A percentile compares a stretch with the other conserved stretches of the same genome.
phyloP scores from a whole-genome alignment of 2,888 invertebrate genomes.

The Strigamia maritima region DNA sequence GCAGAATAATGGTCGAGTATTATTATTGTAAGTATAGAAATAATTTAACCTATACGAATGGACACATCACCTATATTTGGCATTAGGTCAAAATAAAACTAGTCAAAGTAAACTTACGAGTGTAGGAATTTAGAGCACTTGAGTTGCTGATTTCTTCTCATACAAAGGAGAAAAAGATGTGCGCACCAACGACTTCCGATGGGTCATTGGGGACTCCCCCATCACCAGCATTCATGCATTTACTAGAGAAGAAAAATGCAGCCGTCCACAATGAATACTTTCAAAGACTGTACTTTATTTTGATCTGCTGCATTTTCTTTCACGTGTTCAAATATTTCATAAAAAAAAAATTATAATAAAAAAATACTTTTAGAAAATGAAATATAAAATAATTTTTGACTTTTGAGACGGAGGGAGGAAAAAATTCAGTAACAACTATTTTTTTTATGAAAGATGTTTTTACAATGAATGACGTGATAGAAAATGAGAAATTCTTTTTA shows the following conservation, averaged over 20 bases:
- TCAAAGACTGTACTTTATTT: background rate
- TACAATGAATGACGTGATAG: slow-evolving; percentile 15
- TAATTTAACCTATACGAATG: background rate
- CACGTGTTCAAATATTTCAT: background rate
- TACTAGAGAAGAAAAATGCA: background rate
- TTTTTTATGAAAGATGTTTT: background rate
- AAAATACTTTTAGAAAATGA: background rate
- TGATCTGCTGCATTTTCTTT: background rate
- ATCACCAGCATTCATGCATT: slow-evolving; percentile 24
- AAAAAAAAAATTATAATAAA: background rate
- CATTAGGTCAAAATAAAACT: background rate
- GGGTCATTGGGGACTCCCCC: slow-evolving; percentile 26
- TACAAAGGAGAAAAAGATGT: background rate
- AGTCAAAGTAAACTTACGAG: background rate
- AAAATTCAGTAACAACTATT: background rate
- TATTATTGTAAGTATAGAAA: too few relatives aligned
- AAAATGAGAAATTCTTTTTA: slow-evolving; percentile 3
- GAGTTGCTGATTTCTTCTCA: background rate
- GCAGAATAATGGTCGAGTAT: too few relatives aligned
- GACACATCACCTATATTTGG: background rate
- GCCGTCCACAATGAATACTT: background rate
- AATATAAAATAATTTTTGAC: background rate
- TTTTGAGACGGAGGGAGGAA: background rate
- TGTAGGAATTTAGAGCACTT: slow-evolving; percentile 13
- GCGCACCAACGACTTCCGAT: slow-evolving; percentile 29